Base-by-base conservation (phyloP, 1,140 invertebrate species). In the Hyposmocoma kahamanoa region DNA sequence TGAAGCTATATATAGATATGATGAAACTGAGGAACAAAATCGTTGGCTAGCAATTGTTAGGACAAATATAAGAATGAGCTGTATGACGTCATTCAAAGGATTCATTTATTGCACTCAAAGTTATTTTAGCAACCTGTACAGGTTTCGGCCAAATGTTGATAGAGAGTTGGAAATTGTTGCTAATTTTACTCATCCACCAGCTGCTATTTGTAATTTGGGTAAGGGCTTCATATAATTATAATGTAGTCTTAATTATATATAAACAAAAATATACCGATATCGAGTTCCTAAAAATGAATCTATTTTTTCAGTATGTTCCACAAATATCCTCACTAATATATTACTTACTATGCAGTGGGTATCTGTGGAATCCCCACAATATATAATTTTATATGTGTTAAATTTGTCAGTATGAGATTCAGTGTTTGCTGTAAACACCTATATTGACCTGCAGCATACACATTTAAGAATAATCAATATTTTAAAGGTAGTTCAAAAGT, bases 51-150 rank as follows among this genome's bases (percentile, higher is more conserved):
- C 41, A n/a, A 51, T 75, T 15, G 45, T 69, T 2, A 30, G 49
- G 2, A 67, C 69, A 34, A 63, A 75, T n/a, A 70, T 80, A 17
- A 64, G 70, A 42, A 56, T 62, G 19, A 72, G 52, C 36, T 68
- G 56, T 36, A 67, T 84, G 56, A 43, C 63, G 0, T 72, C 77
- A 15, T 73, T 59, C 43, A 77, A 69, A 47, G 65, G 66, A 3
- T 75, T 75, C 45, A 77, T 81, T 32, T 81, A 80, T 44, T 76
- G 72, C 36, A 66, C 63, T 3, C 80, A 84, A 45, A 69, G 58
- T 47, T 81, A 74, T 48, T 82, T 79, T 43, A 75, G 56, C 18
- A 59, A 72, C 26, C 22, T 84, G 20, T 75, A 75, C 42, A 68
- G 76, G 38, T 80, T 84, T 50, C 56, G 36, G 26, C 76, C 78